Base-by-base conservation (phyloP, 2,113 vertebrate species). In the Salvelinus fontinalis region DNA sequence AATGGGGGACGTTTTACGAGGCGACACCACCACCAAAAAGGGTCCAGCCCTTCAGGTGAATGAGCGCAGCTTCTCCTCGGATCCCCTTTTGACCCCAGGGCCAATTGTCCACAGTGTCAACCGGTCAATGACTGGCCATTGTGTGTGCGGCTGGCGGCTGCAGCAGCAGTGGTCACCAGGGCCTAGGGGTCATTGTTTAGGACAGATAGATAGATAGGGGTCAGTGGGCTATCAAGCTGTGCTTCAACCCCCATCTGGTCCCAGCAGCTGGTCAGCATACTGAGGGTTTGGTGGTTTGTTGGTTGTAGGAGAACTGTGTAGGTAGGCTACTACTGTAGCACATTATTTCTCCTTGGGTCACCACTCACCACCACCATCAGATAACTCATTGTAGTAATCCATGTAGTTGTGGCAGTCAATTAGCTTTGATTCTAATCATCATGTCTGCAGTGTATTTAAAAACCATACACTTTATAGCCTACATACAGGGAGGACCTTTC, bases 171-270 rank as follows among this genome's bases (percentile, higher is more conserved):
- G 76, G 84, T 82, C 85, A 85, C 59, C 0, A 62, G 13, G 76
- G 77, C 62, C 48, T 66, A 59, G n/a, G 76, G 77, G 64, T 39
- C 67, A 84, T 93, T 93, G 84, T 84, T 81, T 78, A 54, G 71
- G 74, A 44, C 12, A 2, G 39, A 44, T 44, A 44, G 74, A 62
- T 13, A 44, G 73, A 62, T 16, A 75, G 78, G 77, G 88, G 92
- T 85, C 86, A 89, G 83, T 82, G 84, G 78, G 79, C 78, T 83
- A 84, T 83, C 20, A 31, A 76, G 73, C 70, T 73, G 76, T 73
- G 73, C 85, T 75, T 14, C 48, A 76, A 69, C 83, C 76, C 89
- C 90, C 95, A 94, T 94, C 92, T 96, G 95, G 87, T 84, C 83
- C 7, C 20, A 78, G 86, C 94, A 95, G 92, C 93, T 94, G 88